Evolutionary conservation across 1,140 invertebrate genomes (phyloP).

Genomic region (Tetramorium parvispinum): DNA sequence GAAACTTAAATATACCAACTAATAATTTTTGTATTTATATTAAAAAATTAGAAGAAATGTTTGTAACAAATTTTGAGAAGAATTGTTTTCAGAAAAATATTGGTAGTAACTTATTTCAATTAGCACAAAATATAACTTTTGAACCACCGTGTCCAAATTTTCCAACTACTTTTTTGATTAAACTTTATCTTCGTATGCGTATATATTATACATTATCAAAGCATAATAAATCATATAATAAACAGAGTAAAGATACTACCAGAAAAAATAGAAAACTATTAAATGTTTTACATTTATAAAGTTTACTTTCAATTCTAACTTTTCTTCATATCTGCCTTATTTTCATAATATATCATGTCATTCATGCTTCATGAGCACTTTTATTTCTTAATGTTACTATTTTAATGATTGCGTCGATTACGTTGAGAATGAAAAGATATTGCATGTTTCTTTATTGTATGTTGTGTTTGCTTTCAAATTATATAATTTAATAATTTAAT

Average conservation of each 20-base stretch:
- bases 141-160: not conserved
- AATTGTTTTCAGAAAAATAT: not conserved
- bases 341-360: too few species aligned
- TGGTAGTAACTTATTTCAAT: not conserved
- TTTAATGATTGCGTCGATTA: too few species aligned
- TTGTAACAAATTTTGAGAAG: not conserved
- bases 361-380: too few species aligned
- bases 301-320: too few species aligned
- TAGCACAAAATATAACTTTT: not conserved
- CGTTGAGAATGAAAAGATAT: too few species aligned
- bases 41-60: not conserved
- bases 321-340: too few species aligned
- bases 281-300: not conserved
- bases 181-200: slow-evolving; percentile 14
- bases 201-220: not conserved
- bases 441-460: too few species aligned
- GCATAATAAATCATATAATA: not conserved
- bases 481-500: too few species aligned
- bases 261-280: not conserved
- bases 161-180: not conserved
- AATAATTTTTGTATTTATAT: slow-evolving; percentile 3
- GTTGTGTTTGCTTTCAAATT: too few species aligned
- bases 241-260: not conserved
- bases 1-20: not conserved
- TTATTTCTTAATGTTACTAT: too few species aligned